Evolutionary conservation across 2,797 vertebrate species (phyloP), one percentile per base, ranked within the genome.

Genomic region (Pangasius sanitwongsei): DNA sequence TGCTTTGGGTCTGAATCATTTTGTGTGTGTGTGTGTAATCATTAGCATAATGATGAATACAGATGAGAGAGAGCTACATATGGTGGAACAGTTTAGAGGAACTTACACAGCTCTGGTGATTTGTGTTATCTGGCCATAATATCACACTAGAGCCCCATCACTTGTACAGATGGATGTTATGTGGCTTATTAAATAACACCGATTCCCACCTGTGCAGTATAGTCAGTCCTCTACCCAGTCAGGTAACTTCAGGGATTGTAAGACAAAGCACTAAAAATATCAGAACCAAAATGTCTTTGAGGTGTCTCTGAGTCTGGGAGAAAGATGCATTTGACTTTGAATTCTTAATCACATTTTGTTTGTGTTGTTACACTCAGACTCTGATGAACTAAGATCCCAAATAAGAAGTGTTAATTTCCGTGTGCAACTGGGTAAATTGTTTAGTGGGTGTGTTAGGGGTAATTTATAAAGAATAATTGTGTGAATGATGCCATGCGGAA

Each of bases 1-100:
- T 50, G n/a, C 25, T 85, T 53, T 89, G 89, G 69, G 85, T 53
- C 41, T 7, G 16, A 86, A 69, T 87, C 41, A 59, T 6, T 80
- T 16, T 34, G 31, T 86, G 5, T 23, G 37, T 63, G 28, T 81
- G 34, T 50, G 11, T 34, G n/a, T 53, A 44, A 28, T 59, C 70
- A 72, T 87, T 57, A 85, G 44, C 53, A 88, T 89, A 59, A 90
- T 87, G 86, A 70, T 89, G 86, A 89, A 90, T 85, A 87, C 91
- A 92, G 86, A 89, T 86, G 91, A 88, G 83, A 53, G 31, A 70
- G n/a, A 18, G 15, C 28, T 89, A 63, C 90, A 91, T 88, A 90
- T 91, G 89, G 89, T 77, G 69, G 3, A 90, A 87, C 34, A 18
- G 48, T 89, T 90, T 61, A 80, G 13, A 86, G 81, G 6, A 63